A percentile compares a stretch with the other conserved stretches of the same genome.
phyloP scores from a whole-genome alignment of 2,113 vertebrate species.

The Engystomops pustulosus region DNA sequence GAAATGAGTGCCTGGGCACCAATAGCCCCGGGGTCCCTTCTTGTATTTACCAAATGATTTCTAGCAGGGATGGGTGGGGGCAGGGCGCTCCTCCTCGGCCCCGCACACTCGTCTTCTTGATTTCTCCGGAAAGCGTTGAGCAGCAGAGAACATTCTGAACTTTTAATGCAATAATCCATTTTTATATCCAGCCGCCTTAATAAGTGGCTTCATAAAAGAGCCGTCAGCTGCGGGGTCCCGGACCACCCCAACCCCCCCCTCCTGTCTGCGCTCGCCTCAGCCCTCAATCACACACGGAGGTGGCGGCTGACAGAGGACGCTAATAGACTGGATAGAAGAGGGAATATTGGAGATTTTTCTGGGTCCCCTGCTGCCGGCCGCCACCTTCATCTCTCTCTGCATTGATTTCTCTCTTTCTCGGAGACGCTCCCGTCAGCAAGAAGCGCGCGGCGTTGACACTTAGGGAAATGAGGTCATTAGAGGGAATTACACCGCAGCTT shows the following conservation, averaged over 20 bases:
- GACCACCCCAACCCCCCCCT: too few species aligned
- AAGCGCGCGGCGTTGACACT: constrained; percentile 73
- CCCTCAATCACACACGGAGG: constrained; percentile 75
- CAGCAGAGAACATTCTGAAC: constrained; percentile 69
- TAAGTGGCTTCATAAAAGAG: constrained; percentile 69
- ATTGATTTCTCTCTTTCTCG: constrained; percentile 72
- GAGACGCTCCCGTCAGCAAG: constrained; percentile 62
- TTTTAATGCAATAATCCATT: constrained; percentile 78
- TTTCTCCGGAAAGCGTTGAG: constrained; percentile 60
- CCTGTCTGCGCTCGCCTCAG: constrained; percentile 77
- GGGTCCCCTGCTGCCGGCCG: constrained; percentile 76
- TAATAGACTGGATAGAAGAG: constrained; percentile 85
- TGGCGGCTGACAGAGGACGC: constrained; percentile 79
- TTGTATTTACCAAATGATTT: constrained; percentile 92
- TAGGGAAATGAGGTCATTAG: constrained; percentile 86
- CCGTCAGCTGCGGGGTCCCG: constrained; percentile 72
- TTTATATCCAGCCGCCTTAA: constrained; percentile 67
- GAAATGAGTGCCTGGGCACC: constrained; percentile 91
- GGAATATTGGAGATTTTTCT: constrained; percentile 79
- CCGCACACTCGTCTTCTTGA: constrained; percentile 41
- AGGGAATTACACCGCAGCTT: constrained; percentile 77
- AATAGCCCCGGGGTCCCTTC: constrained; percentile 90
- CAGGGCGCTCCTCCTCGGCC: constrained; percentile 24
- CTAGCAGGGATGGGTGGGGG: constrained; percentile 71
- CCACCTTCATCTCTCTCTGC: constrained; percentile 81